phyloP scores from a whole-genome alignment of 2,888 invertebrate genomes.

The Carcina quercana region DNA sequence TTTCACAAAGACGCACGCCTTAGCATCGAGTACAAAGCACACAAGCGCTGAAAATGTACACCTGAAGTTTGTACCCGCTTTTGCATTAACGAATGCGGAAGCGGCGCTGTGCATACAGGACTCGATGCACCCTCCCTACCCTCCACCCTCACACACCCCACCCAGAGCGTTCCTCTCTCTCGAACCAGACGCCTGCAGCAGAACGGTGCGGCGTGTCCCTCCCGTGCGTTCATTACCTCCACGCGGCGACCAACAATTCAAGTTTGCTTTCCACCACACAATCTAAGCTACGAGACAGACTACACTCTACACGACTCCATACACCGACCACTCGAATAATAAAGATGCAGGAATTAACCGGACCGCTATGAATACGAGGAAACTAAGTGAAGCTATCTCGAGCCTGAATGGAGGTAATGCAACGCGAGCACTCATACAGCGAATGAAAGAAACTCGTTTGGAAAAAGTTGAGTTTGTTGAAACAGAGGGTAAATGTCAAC shows the following conservation, averaged over 20 bases:
- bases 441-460: constrained; percentile 70
- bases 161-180: constrained; percentile 41
- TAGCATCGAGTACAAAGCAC: constrained; percentile 65
- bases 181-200: constrained; percentile 63
- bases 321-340: constrained; percentile 70
- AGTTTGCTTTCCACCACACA: constrained; percentile 72
- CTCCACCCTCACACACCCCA: constrained; percentile 23
- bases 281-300: constrained; percentile 65
- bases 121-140: constrained; percentile 49
- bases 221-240: constrained; percentile 72
- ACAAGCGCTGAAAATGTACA: constrained; percentile 72
- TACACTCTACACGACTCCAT: constrained; percentile 48
- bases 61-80: constrained; percentile 72
- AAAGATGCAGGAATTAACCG: constrained; percentile 73
- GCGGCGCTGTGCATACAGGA: constrained; percentile 72
- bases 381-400: constrained; percentile 75
- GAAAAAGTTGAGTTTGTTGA: constrained; percentile 56
- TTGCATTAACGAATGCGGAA: constrained; percentile 75
- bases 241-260: constrained; percentile 71
- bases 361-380: constrained; percentile 65
- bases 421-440: constrained; percentile 57
- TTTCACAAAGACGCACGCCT: constrained; percentile 67
- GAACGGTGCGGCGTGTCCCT: constrained; percentile 61
- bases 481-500: constrained; percentile 72
- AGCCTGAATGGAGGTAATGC: constrained; percentile 67